These are phyloP conservation scores for Holocentrus rufus DNA, from an alignment of 2,797 vertebrate genomes.

Conservation along the genomic window DNA sequence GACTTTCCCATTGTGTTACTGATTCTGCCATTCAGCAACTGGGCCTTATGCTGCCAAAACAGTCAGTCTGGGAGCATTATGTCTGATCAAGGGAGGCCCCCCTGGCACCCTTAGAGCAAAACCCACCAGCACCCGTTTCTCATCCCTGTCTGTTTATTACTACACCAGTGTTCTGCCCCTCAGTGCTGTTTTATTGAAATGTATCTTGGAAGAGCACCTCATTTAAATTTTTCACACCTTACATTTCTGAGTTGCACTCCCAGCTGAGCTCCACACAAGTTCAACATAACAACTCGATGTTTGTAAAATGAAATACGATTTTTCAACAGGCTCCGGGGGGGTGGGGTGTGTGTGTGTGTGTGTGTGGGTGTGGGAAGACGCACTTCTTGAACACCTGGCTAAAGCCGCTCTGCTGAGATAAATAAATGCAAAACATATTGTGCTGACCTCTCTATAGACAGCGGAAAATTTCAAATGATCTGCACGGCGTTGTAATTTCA, in stretches of 20 bases:
- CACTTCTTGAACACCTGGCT: slow-evolving; percentile 18
- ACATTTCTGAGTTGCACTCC: slow-evolving; percentile 61
- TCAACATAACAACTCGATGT: slow-evolving; percentile 51
- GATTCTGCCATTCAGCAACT: slow-evolving; percentile 36
- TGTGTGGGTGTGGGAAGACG: background rate
- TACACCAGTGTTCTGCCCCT: slow-evolving; percentile 59
- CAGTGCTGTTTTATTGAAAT: slow-evolving; percentile 69
- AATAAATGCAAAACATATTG: slow-evolving; percentile 47
- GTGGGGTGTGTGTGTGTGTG: background rate
- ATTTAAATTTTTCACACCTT: slow-evolving; percentile 60
- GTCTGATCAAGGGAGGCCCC: slow-evolving; percentile 74
- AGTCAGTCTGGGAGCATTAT: slow-evolving; percentile 63
- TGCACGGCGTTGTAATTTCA: slow-evolving; percentile 10
- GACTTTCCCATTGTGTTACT: slow-evolving; percentile 44
- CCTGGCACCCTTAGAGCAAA: slow-evolving; percentile 67
- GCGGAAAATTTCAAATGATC: slow-evolving; percentile 13
- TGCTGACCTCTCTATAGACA: slow-evolving; percentile 30
- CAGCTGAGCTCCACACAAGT: slow-evolving; percentile 53
- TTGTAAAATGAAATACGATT: slow-evolving; percentile 59
- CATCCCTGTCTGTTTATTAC: slow-evolving; percentile 74
- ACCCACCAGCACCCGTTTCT: slow-evolving; percentile 66
- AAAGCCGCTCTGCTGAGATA: slow-evolving; percentile 47
- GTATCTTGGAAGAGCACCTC: slow-evolving; percentile 62
- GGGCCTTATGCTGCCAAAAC: slow-evolving; percentile 65
- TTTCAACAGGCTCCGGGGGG: slow-evolving; percentile 34